phyloP scores from a whole-genome alignment of 2,797 vertebrate genomes.

The Synanceia verrucosa region DNA sequence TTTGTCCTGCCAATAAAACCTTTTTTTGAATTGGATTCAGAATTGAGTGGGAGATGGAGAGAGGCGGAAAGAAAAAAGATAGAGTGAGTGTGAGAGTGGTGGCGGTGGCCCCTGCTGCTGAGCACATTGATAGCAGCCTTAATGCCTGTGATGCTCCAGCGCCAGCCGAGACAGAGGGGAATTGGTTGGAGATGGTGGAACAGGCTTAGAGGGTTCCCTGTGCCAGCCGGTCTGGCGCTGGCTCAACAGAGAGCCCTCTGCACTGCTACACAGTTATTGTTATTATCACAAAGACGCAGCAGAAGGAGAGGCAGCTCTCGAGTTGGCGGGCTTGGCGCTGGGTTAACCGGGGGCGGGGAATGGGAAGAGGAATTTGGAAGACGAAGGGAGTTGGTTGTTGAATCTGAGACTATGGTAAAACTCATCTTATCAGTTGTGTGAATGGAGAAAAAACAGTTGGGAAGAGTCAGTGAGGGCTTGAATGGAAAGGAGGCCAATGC shows the following conservation, averaged over 20 bases:
- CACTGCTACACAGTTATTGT: constrained; percentile 75
- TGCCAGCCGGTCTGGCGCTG: constrained; percentile 72
- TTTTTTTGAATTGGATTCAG: constrained; percentile 62
- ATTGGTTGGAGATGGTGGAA: constrained; percentile 73
- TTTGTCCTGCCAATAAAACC: constrained; percentile 67
- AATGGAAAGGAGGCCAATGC: constrained; percentile 51
- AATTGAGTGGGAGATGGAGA: constrained; percentile 66
- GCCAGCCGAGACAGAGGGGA: constrained; percentile 66
- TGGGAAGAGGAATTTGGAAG: constrained; percentile 65
- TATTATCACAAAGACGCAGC: constrained; percentile 79
- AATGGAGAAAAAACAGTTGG: constrained; percentile 55
- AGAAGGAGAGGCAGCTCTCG: constrained; percentile 78
- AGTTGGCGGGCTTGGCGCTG: constrained; percentile 74
- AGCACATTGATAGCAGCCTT: constrained; percentile 75
- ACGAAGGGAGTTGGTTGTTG: constrained; percentile 57
- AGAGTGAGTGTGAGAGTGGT: constrained; percentile 51
- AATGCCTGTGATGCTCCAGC: constrained; percentile 66
- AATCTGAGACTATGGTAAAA: constrained; percentile 53
- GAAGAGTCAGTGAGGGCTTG: constrained; percentile 41
- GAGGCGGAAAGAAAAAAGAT: constrained; percentile 52
- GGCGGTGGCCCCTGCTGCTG: constrained; percentile 69
- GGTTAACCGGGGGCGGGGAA: constrained; percentile 63
- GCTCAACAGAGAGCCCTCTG: constrained; percentile 71
- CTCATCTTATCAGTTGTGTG: constrained; percentile 52
- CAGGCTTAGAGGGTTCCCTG: constrained; percentile 67